phyloP scores from a whole-genome alignment of 2,797 vertebrate species.

The Melanotaenia pygmaea region DNA sequence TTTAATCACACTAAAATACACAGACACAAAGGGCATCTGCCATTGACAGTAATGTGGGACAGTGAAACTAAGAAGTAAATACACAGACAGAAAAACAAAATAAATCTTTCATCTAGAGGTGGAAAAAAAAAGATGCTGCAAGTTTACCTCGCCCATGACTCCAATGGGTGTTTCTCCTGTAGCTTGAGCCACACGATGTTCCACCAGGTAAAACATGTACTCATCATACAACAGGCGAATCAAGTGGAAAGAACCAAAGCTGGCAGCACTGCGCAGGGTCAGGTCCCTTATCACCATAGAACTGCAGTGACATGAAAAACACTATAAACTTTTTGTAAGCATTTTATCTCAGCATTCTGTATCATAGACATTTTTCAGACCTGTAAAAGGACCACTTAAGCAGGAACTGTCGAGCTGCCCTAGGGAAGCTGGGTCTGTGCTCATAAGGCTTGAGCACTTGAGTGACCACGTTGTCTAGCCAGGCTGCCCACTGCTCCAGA shows the following conservation, averaged over 20 bases:
- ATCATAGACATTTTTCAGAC: constrained; percentile 63
- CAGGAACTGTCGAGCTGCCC: constrained; percentile 95
- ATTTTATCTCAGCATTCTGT: not conserved
- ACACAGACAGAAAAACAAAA: not conserved
- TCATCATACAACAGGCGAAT: constrained; percentile 98
- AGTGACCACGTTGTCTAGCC: constrained; percentile 95
- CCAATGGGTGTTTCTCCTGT: constrained; percentile 95
- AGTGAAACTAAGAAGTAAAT: not conserved
- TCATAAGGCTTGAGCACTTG: constrained; percentile 94
- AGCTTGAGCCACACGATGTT: constrained; percentile 96
- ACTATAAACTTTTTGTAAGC: not conserved
- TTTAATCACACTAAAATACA: not conserved
- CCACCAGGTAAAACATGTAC: constrained; percentile 99
- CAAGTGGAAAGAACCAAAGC: constrained; percentile 98
- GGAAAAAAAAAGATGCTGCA: not conserved
- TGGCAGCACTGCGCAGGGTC: constrained; percentile 96
- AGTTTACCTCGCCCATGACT: constrained; percentile 95
- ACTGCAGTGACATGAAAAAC: constrained; percentile 71
- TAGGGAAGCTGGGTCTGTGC: constrained; percentile 92
- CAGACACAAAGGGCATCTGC: not conserved
- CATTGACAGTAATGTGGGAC: not conserved
- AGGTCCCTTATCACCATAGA: constrained; percentile 99
- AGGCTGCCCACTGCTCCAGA: constrained; percentile 96
- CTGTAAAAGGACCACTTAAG: constrained; percentile 99
- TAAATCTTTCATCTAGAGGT: not conserved